Evolutionary conservation across 2,888 invertebrate species (phyloP).

Genomic region (Troides helena): DNA sequence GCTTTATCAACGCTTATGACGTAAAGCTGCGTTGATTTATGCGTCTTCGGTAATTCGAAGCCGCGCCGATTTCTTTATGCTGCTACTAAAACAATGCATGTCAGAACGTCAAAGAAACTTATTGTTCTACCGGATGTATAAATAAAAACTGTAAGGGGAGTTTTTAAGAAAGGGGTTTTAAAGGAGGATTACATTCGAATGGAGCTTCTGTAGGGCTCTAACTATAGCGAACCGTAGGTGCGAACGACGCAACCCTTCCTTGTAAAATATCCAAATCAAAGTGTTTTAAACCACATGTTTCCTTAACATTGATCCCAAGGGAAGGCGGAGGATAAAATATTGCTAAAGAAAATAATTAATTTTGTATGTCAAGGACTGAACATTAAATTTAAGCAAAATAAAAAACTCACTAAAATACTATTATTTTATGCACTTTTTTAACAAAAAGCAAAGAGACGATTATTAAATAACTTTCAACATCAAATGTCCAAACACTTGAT

Average conservation of each 20-base stretch:
- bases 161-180: slow-evolving; percentile 57
- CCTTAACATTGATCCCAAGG: slow-evolving; percentile 62
- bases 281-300: slow-evolving; percentile 72
- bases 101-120: slow-evolving; percentile 56
- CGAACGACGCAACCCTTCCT: slow-evolving; percentile 68
- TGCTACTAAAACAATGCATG: slow-evolving; percentile 46
- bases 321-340: slow-evolving; percentile 56
- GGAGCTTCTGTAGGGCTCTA: slow-evolving; percentile 49
- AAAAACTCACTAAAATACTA: too few relatives aligned
- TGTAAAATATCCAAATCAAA: slow-evolving; percentile 74
- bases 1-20: slow-evolving; percentile 3
- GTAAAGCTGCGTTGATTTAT: slow-evolving; percentile 51
- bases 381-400: neutral
- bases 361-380: slow-evolving; percentile 33
- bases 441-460: too few relatives aligned
- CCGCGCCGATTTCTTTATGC: slow-evolving; percentile 37
- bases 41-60: slow-evolving; percentile 62
- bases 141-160: slow-evolving; percentile 58
- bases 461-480: too few relatives aligned
- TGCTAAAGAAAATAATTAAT: slow-evolving; percentile 57
- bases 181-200: slow-evolving; percentile 63
- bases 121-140: slow-evolving; percentile 60
- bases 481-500: too few relatives aligned
- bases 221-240: slow-evolving; percentile 68
- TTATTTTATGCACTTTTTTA: too few relatives aligned